Evolutionary conservation across 2,113 vertebrate species (phyloP).

Genomic region (Hypocryptadius cinnamomeus): DNA sequence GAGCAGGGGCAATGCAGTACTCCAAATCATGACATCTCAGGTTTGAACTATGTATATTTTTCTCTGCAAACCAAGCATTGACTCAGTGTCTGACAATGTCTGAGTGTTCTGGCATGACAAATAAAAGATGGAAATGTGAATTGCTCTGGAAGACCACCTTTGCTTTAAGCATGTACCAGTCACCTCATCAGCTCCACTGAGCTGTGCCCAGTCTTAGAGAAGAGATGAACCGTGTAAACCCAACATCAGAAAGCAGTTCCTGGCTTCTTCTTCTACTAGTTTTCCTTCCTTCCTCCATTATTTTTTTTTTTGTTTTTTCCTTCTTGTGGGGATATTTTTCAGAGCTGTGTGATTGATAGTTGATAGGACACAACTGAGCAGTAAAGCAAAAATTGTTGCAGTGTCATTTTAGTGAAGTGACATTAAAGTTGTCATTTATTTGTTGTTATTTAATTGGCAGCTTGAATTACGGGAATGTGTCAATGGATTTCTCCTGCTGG

Average conservation of each 20-base stretch:
- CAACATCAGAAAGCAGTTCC: not conserved
- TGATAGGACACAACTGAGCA: not conserved
- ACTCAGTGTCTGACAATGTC: not conserved
- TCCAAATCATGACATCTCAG: not conserved
- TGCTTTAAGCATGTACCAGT: not conserved
- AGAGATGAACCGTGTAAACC: not conserved
- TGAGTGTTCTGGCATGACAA: not conserved
- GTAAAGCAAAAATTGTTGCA: not conserved
- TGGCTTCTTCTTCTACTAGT: not conserved
- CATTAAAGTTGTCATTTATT: not conserved
- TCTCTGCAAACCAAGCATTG: not conserved
- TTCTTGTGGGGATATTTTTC: not conserved
- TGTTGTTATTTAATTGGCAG: not conserved
- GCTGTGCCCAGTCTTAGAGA: not conserved
- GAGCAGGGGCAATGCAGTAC: not conserved
- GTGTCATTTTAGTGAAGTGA: not conserved
- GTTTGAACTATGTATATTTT: not conserved
- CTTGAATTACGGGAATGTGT: not conserved
- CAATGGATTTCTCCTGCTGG: not conserved
- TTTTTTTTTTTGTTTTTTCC: rapidly evolving
- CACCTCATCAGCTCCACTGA: not conserved
- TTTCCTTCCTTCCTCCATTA: not conserved
- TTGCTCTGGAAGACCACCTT: not conserved
- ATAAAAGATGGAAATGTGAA: not conserved
- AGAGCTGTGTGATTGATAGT: not conserved